Percentiles rank a stretch among this genome's conserved stretches.
phyloP scores from a whole-genome alignment of 1,140 invertebrate genomes.

The Drosophila yakuba region DNA sequence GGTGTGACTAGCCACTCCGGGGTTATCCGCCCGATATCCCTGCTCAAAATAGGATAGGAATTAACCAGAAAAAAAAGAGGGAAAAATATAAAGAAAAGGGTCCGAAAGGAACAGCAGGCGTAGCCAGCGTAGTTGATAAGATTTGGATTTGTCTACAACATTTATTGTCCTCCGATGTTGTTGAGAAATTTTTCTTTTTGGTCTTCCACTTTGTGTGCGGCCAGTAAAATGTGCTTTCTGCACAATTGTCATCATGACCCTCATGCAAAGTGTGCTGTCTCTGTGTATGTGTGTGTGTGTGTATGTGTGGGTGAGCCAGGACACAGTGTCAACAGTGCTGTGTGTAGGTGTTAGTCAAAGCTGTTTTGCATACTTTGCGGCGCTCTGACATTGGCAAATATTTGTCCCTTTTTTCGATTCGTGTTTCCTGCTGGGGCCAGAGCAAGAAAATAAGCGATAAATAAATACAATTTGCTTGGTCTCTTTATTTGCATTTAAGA shows the following conservation, averaged over 20 bases:
- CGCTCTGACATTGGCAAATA: conserved; percentile 72
- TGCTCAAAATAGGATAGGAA: conserved; percentile 21
- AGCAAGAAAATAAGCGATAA: conserved; percentile 79
- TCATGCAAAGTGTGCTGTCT: conserved; percentile 38
- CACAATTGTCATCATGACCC: conserved; percentile 80
- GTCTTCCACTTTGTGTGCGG: conserved; percentile 66
- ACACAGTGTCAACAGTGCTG: conserved; percentile 39
- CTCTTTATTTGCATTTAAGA: conserved; percentile 77
- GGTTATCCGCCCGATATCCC: conserved; percentile 35
- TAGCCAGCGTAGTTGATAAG: conserved; percentile 71
- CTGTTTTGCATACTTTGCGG: conserved; percentile 81
- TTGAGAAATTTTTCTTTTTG: conserved; percentile 68
- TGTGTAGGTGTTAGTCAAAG: conserved; percentile 73
- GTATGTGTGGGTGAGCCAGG: conserved; percentile 8
- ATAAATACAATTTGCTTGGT: conserved; percentile 79
- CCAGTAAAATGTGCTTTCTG: conserved; percentile 71
- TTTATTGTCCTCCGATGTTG: conserved; percentile 65
- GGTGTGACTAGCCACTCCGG: not conserved
- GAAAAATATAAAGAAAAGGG: conserved; percentile 4
- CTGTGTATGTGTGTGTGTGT: conserved; percentile 8
- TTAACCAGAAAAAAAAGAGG: not conserved
- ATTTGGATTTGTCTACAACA: conserved; percentile 77
- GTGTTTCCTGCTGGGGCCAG: conserved; percentile 27
- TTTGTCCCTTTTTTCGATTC: conserved; percentile 72
- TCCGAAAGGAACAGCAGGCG: conserved; percentile 21